Evolutionary conservation across 1,140 invertebrate genomes (phyloP).

Genomic region (Zaprionus ghesquierei): DNA sequence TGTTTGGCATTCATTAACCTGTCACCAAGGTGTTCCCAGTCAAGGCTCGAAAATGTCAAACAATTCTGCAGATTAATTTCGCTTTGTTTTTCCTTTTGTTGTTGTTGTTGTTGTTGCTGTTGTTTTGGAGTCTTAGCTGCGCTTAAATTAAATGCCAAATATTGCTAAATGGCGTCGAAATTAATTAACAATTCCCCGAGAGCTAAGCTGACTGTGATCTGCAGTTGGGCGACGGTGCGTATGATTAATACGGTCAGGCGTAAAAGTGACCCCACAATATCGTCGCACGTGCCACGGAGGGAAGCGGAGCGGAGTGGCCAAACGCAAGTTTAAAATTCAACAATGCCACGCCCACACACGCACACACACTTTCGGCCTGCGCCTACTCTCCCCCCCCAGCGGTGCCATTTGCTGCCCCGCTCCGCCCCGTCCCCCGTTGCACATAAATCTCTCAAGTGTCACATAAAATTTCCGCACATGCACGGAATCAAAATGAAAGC

Average conservation of each 20-base stretch:
- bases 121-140: conserved; percentile 2
- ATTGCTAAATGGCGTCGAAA: conserved; percentile 46
- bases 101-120: conserved; percentile 31
- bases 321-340: conserved; percentile 11
- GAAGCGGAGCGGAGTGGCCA: no score
- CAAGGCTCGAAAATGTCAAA: conserved; percentile 55
- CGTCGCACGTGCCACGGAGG: conserved; percentile 24
- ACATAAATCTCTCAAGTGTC: conserved; percentile 79
- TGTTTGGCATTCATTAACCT: conserved; percentile 45
- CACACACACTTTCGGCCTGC: conserved; percentile 43
- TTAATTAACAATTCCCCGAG: conserved; percentile 59
- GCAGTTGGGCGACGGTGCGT: conserved; percentile 42
- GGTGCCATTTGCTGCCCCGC: not conserved
- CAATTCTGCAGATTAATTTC: conserved; percentile 69
- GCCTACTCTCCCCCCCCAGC: conserved; percentile 9
- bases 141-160: conserved; percentile 65
- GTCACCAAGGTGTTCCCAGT: conserved; percentile 42
- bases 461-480: conserved; percentile 81
- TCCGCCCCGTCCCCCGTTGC: no score
- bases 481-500: conserved; percentile 75
- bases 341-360: conserved; percentile 17
- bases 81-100: conserved; percentile 42
- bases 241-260: conserved; percentile 65
- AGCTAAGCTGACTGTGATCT: not conserved
- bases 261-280: conserved; percentile 23